These are phyloP conservation scores for Cremastobaeus sp. DNA, from an alignment of 2,888 invertebrate genomes.

Conservation along the genomic window DNA sequence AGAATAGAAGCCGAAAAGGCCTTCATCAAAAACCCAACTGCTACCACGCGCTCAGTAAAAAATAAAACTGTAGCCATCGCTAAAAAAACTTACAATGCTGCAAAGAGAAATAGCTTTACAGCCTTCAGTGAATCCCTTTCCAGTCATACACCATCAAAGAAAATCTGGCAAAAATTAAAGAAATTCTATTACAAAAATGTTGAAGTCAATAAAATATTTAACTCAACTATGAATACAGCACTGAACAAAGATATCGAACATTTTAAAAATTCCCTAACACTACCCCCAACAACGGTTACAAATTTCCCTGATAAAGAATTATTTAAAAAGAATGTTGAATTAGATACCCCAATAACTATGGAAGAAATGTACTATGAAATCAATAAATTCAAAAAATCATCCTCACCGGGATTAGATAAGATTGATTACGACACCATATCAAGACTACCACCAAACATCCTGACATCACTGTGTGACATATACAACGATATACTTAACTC, in stretches of 20 bases:
- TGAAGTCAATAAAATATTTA: neutral
- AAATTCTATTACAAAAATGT: constrained; percentile 20
- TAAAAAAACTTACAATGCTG: constrained; percentile 16
- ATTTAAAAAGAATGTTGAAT: neutral
- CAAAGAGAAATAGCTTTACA: constrained; percentile 9
- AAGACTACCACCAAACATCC: neutral
- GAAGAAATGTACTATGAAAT: neutral
- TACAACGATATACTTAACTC: neutral
- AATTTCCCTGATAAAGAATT: neutral
- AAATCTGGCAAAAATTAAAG: constrained; percentile 5
- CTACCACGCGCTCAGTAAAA: neutral
- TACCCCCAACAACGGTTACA: neutral
- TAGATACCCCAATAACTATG: neutral
- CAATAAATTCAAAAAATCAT: neutral
- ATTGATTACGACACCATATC: neutral
- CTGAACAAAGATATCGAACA: neutral
- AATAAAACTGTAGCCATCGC: constrained; percentile 15
- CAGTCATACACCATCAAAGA: neutral
- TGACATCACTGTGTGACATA: neutral
- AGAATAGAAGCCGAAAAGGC: constrained; percentile 7
- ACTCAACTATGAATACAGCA: constrained; percentile 9
- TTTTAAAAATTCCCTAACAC: neutral
- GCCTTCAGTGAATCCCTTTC: neutral
- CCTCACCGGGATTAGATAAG: constrained; percentile 1
- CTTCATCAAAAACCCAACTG: neutral